A percentile compares a stretch with the other conserved stretches of the same genome.
These are phyloP conservation scores for Parnassius apollo DNA, from an alignment of 2,888 invertebrate species.

Conservation along the genomic window DNA sequence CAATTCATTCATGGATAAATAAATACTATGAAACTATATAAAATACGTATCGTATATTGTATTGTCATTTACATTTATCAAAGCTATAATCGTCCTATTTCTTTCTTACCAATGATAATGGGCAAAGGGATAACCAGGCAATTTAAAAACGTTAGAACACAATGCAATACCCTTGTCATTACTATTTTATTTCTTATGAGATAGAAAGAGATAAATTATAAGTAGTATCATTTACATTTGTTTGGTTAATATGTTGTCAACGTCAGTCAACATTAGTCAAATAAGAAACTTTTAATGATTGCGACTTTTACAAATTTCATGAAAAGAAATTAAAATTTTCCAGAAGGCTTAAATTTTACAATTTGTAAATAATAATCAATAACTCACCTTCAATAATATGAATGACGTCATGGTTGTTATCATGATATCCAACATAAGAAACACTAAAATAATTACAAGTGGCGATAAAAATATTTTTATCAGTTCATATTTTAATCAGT, in stretches of 20 bases:
- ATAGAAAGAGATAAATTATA: conserved; percentile 18
- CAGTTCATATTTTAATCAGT: conserved; percentile 32
- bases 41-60: conserved; percentile 20
- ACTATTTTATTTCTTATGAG: conserved; percentile 3
- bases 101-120: conserved; percentile 27
- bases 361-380: conserved; percentile 26
- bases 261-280: conserved; percentile 70
- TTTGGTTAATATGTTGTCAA: conserved; percentile 46
- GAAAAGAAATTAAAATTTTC: conserved; percentile 1
- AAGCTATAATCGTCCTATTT: conserved; percentile 22
- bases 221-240: conserved; percentile 11
- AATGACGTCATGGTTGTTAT: conserved; percentile 82
- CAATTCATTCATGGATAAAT: conserved; percentile 23
- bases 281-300: conserved; percentile 58
- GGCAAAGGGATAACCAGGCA: conserved; percentile 21
- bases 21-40: not conserved
- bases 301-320: conserved; percentile 12
- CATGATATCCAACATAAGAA: conserved; percentile 74
- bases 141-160: conserved; percentile 24
- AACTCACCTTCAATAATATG: conserved; percentile 76
- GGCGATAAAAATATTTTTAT: conserved; percentile 41
- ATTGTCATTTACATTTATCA: too few species aligned
- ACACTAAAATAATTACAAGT: conserved; percentile 64
- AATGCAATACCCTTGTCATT: conserved; percentile 17
- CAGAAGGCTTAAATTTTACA: conserved; percentile 8